These are phyloP conservation scores for Pocillopora verrucosa DNA, from an alignment of 64 coral and sea anemone species.

Conservation along the genomic window DNA sequence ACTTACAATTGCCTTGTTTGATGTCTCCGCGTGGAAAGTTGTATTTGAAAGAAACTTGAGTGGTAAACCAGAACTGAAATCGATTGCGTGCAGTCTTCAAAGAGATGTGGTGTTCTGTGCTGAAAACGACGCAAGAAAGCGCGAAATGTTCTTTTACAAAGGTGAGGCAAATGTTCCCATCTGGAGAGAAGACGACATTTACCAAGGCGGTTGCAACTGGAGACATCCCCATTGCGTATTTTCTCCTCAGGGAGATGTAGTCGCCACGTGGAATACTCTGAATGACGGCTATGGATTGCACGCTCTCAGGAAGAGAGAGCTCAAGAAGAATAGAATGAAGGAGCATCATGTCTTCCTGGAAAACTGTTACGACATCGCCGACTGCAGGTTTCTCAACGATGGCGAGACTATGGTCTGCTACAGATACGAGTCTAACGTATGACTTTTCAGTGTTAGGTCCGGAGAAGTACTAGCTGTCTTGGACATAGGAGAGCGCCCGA, in stretches of 20 bases:
- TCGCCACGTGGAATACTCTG: not conserved
- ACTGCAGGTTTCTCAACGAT: constrained; percentile 8
- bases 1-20: not conserved
- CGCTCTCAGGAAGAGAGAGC: not conserved
- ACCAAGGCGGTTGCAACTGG: not conserved
- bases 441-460: not conserved
- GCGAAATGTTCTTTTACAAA: not conserved
- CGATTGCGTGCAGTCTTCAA: not conserved
- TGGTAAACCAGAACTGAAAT: not conserved
- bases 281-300: not conserved
- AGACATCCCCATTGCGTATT: not conserved
- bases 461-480: not conserved
- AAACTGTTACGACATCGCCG: not conserved
- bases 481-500: not conserved
- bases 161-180: not conserved
- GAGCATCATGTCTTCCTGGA: not conserved
- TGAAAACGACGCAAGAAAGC: not conserved
- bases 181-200: not conserved
- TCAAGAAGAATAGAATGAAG: not conserved
- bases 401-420: not conserved
- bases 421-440: not conserved
- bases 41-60: not conserved
- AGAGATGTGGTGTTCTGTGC: not conserved
- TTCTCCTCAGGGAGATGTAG: not conserved
- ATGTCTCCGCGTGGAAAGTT: not conserved